A percentile compares a stretch with the other conserved stretches of the same genome.
phyloP scores from a whole-genome alignment of 2,888 invertebrate species.

The Sinotaia quadrata region DNA sequence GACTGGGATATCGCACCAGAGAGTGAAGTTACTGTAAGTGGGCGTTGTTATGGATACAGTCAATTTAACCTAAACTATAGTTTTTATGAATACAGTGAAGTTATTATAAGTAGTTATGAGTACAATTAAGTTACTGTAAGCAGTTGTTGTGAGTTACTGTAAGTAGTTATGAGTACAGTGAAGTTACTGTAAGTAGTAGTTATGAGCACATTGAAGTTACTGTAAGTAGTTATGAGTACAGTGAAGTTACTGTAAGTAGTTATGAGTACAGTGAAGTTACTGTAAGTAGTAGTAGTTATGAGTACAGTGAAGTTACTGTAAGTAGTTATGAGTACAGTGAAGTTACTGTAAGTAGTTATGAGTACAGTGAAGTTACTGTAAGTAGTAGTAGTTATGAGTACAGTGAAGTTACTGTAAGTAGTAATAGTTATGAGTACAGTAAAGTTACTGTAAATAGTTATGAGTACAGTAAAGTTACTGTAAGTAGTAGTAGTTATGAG shows the following conservation, averaged over 20 bases:
- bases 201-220: slow-evolving; percentile 5
- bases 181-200: slow-evolving; percentile 20
- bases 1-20: slow-evolving; percentile 65
- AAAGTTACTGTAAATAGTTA: background rate
- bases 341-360: slow-evolving; percentile 4
- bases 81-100: background rate
- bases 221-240: slow-evolving; percentile 14
- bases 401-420: slow-evolving; percentile 18
- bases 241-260: slow-evolving; percentile 14
- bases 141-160: background rate
- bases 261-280: slow-evolving; percentile 9
- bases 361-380: slow-evolving; percentile 8
- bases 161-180: slow-evolving; percentile 8
- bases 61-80: too few relatives aligned
- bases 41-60: background rate
- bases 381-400: slow-evolving; percentile 16
- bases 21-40: slow-evolving; percentile 58
- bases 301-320: slow-evolving; percentile 5
- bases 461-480: background rate
- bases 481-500: background rate
- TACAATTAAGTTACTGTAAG: background rate
- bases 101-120: background rate
- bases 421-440: slow-evolving; percentile 9
- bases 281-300: slow-evolving; percentile 18
- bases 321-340: slow-evolving; percentile 9